Percentiles rank a stretch among this genome's conserved stretches.
Conservation (phyloP, 2,797 vertebrate species). For the Valencia hispanica region DNA sequence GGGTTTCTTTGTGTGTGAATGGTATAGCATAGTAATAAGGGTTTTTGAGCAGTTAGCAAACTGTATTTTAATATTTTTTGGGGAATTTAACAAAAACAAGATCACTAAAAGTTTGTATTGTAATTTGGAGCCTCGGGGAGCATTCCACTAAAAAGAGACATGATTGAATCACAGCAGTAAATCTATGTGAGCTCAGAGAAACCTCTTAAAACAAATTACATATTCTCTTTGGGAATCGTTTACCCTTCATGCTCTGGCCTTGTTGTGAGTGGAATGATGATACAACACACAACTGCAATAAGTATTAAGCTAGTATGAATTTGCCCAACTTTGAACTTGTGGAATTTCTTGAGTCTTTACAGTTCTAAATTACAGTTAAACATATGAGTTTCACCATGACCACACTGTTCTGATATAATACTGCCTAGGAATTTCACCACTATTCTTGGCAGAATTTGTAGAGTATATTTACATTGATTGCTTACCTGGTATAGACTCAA, state of each 20-base stretch:
- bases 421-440: too few relatives aligned
- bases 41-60: background rate
- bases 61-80: background rate
- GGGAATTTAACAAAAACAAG: background rate
- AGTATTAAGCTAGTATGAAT: background rate
- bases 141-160: background rate
- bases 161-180: background rate
- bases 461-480: too few relatives aligned
- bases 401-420: too few relatives aligned
- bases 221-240: background rate
- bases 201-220: background rate
- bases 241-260: background rate
- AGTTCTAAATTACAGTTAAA: too few relatives aligned
- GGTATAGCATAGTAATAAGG: background rate
- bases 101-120: background rate
- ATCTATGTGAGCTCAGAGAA: background rate
- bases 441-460: too few relatives aligned
- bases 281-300: background rate
- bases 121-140: background rate
- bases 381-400: too few relatives aligned
- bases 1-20: background rate
- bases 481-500: too few relatives aligned
- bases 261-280: background rate
- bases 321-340: background rate
- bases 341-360: too few relatives aligned